Evolutionary conservation across 2,797 vertebrate genomes (phyloP).

Genomic region (Megaceryle alcyon): DNA sequence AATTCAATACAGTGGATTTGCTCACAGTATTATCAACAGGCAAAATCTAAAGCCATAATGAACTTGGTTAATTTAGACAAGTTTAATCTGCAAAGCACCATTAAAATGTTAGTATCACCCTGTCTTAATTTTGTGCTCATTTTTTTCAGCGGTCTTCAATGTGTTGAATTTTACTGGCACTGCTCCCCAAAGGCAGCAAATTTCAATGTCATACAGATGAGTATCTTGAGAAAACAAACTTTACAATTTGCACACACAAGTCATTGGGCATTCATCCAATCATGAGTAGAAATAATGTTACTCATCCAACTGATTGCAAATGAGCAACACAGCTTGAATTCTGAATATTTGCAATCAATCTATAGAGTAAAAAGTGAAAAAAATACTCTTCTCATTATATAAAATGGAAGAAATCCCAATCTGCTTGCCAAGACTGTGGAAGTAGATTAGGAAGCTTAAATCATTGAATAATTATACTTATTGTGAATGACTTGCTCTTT

Average conservation of each 20-base stretch:
- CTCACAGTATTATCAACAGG: neutral
- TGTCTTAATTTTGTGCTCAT: neutral
- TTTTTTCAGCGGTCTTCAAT: neutral
- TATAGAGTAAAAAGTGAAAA: conserved; percentile 54
- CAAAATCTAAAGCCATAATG: neutral
- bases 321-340: conserved; percentile 70
- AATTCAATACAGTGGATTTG: neutral
- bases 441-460: conserved; percentile 67
- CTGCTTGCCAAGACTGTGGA: conserved; percentile 64
- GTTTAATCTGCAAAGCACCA: neutral
- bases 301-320: conserved; percentile 68
- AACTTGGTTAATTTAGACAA: neutral
- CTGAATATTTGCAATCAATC: conserved; percentile 73
- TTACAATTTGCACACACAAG: conserved; percentile 62
- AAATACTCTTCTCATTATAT: conserved; percentile 55
- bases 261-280: conserved; percentile 67
- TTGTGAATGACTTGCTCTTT: conserved; percentile 64
- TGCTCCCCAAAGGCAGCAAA: conserved; percentile 7
- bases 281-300: conserved; percentile 64
- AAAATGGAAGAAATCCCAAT: conserved; percentile 63
- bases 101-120: neutral
- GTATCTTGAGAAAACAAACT: conserved; percentile 57
- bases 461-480: conserved; percentile 70
- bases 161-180: neutral
- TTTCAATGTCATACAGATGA: conserved; percentile 62